These are phyloP conservation scores for Drosophila obscura DNA, from an alignment of 1,140 invertebrate genomes.

Conservation along the genomic window DNA sequence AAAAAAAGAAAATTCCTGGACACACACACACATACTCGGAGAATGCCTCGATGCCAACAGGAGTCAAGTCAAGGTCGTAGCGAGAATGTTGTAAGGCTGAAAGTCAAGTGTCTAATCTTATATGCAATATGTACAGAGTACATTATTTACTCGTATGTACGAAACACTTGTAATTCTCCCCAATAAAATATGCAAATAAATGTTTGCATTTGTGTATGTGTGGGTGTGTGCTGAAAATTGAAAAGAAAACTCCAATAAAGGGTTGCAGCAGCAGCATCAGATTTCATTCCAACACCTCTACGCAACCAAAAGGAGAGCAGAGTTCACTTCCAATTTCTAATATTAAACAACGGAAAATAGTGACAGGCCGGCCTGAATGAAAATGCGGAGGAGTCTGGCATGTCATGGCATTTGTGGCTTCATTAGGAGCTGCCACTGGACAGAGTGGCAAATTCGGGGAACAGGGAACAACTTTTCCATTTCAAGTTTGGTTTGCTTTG, in stretches of 20 bases:
- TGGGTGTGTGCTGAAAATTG: constrained; percentile 30
- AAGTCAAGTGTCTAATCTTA: constrained; percentile 48
- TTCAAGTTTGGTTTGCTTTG: constrained; percentile 18
- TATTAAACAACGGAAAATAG: constrained; percentile 55
- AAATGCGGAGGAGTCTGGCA: neutral
- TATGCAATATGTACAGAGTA: constrained; percentile 37
- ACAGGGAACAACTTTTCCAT: constrained; percentile 34
- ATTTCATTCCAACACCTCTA: constrained; percentile 32
- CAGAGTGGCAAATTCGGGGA: neutral
- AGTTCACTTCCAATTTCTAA: constrained; percentile 65
- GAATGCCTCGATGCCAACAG: neutral
- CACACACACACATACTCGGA: constrained; percentile 6
- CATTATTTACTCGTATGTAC: constrained; percentile 36
- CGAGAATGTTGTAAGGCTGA: constrained; percentile 36
- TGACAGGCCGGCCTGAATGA: constrained; percentile 21
- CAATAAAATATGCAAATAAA: constrained; percentile 78
- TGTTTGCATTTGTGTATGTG: constrained; percentile 34
- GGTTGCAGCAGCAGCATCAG: constrained; percentile 23
- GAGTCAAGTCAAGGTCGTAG: constrained; percentile 59
- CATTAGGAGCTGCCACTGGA: constrained; percentile 34
- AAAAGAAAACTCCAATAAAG: constrained; percentile 43
- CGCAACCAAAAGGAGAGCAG: constrained; percentile 22
- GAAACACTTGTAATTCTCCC: constrained; percentile 6
- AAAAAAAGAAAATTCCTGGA: constrained; percentile 48
- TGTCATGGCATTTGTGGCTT: constrained; percentile 47